Base-by-base conservation (phyloP, 2,888 invertebrate genomes). In the Pyrrhia umbra region DNA sequence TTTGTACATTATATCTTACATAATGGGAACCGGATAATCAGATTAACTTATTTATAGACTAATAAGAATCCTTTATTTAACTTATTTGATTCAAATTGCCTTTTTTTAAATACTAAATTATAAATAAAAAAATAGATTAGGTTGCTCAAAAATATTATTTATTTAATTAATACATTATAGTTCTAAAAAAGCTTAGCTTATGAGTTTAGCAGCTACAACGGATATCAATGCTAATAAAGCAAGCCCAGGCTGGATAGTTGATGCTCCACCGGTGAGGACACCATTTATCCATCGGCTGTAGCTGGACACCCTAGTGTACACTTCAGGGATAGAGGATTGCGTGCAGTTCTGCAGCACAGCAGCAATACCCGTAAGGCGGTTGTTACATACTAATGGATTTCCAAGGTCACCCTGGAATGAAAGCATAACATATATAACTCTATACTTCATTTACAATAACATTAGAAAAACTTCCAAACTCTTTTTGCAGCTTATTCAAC, bases 361-460 rank as follows among this genome's bases (percentile, higher is more conserved):
- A 9, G 46, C 46, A 5, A 46, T n/a, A 4, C 46, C 46, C 21
- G 9, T 9, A 10, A 27, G 54, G 6, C 27, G 10, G 13, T 25
- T 3, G 1, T 21, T 21, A 20, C 42, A 42, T 3, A 42, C 56
- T 8, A 56, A 39, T 2, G 46, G 37, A 10, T 56, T 56, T 2
- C 56, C 56, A 18, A 37, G 0, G 10, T 56, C 56, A 6, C 46
- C 56, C 56, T 46, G 46, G 13, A 37, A n/a, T n/a, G n/a, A n/a
- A n/a, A n/a, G n/a, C n/a, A n/a, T n/a, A n/a, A n/a, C n/a, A n/a
- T n/a, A n/a, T n/a, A n/a, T n/a, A n/a, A n/a, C n/a, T n/a, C n/a
- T n/a, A n/a, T n/a, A n/a, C n/a, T n/a, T n/a, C n/a, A n/a, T n/a
- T n/a, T n/a, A n/a, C n/a, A n/a, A n/a, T n/a, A n/a, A n/a, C n/a